Evolutionary conservation across 2,888 invertebrate species (phyloP).

Genomic region (Agrotis puta): DNA sequence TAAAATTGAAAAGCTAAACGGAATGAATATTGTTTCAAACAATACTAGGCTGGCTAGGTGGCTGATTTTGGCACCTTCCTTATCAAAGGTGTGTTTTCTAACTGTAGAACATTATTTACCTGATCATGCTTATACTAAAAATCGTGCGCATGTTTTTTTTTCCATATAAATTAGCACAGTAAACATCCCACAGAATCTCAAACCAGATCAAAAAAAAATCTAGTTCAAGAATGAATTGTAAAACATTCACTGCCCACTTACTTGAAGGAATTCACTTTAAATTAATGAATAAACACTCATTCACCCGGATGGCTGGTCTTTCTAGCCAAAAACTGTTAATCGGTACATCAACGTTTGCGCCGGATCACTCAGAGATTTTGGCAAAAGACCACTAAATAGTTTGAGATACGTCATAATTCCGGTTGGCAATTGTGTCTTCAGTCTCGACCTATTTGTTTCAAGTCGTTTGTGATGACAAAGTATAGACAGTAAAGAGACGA

Average conservation of each 20-base stretch:
- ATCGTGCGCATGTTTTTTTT: background rate
- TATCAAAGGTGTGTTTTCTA: background rate
- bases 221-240: constrained; percentile 6
- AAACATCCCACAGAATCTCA: background rate
- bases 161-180: background rate
- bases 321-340: constrained; percentile 37
- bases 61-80: background rate
- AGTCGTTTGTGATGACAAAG: constrained; percentile 30
- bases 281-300: constrained; percentile 35
- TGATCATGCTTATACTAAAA: background rate
- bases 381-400: constrained; percentile 57
- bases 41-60: no score
- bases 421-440: constrained; percentile 39
- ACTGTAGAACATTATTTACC: background rate
- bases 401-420: constrained; percentile 41
- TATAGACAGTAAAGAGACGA: constrained; percentile 57
- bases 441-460: constrained; percentile 47
- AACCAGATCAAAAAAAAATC: constrained; percentile 15
- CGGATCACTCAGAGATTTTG: constrained; percentile 35
- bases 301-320: constrained; percentile 17
- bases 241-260: constrained; percentile 7
- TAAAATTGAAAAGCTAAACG: no score
- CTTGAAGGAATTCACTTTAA: constrained; percentile 29
- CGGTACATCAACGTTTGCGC: constrained; percentile 7
- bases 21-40: no score